phyloP scores from a whole-genome alignment of 1,140 invertebrate species.

The Drosophila nigrodunni region DNA sequence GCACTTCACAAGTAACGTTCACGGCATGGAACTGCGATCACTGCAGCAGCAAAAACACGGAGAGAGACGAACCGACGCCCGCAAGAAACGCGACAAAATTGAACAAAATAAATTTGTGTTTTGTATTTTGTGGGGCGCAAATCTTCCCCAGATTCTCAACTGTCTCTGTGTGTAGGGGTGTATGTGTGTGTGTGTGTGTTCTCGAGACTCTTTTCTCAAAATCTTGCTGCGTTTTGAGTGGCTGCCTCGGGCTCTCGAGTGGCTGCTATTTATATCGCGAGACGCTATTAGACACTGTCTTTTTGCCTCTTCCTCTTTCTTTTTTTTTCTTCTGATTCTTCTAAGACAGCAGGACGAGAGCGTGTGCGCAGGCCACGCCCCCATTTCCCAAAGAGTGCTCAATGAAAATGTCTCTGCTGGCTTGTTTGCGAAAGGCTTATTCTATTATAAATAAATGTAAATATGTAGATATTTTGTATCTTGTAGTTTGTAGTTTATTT shows the following conservation, averaged over 20 bases:
- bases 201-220: conserved; percentile 34
- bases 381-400: conserved; percentile 43
- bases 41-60: neutral
- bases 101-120: conserved; percentile 45
- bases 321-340: conserved; percentile 24
- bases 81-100: conserved; percentile 80
- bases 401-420: conserved; percentile 9
- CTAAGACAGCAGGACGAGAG: conserved; percentile 65
- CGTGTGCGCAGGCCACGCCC: conserved; percentile 58
- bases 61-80: conserved; percentile 62
- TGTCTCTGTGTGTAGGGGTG: conserved; percentile 23
- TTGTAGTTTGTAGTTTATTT: conserved; percentile 28
- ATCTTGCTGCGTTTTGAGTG: conserved; percentile 75
- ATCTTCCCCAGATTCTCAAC: conserved; percentile 43
- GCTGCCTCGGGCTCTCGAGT: conserved; percentile 69
- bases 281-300: conserved; percentile 66
- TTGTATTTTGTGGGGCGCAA: conserved; percentile 17
- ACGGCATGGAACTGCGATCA: neutral
- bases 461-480: neutral
- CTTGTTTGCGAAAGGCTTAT: conserved; percentile 71
- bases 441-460: neutral
- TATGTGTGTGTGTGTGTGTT: conserved; percentile 40
- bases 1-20: conserved; percentile 27
- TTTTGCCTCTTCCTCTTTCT: conserved; percentile 16
- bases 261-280: conserved; percentile 79